phyloP scores from a whole-genome alignment of 2,113 vertebrate genomes.

The Mormoops blainvillei region DNA sequence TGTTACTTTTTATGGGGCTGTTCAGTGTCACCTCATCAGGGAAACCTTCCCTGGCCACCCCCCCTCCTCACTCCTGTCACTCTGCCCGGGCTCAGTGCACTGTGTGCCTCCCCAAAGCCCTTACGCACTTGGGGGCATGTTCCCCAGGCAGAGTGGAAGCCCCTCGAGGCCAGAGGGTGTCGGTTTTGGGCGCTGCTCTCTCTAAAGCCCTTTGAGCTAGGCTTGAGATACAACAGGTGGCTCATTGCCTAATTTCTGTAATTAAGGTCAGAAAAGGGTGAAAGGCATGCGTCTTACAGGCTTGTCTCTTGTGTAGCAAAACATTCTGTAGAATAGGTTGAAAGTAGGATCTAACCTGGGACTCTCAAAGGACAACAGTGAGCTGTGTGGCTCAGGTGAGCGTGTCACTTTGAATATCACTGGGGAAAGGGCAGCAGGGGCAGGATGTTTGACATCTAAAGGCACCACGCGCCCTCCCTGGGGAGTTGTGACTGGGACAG shows the following conservation, averaged over 20 bases:
- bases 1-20: accelerated
- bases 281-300: accelerated
- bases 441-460: accelerated
- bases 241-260: not conserved
- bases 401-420: accelerated
- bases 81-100: not conserved
- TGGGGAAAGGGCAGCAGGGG: not conserved
- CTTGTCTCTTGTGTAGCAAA: not conserved
- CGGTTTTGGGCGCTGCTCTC: accelerated
- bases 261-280: not conserved
- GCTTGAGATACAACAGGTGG: not conserved
- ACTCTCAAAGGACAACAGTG: accelerated
- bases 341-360: too few species aligned
- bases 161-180: accelerated
- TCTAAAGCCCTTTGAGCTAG: not conserved
- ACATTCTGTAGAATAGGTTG: not conserved
- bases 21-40: accelerated
- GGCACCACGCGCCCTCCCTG: accelerated
- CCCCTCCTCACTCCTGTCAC: not conserved
- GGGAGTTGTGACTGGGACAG: not conserved
- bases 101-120: accelerated
- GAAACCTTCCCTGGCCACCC: not conserved
- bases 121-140: accelerated
- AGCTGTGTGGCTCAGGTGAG: not conserved
- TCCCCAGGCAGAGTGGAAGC: accelerated